Evolutionary conservation across 2,113 vertebrate species (phyloP).

Genomic region (Epinephelus moara): DNA sequence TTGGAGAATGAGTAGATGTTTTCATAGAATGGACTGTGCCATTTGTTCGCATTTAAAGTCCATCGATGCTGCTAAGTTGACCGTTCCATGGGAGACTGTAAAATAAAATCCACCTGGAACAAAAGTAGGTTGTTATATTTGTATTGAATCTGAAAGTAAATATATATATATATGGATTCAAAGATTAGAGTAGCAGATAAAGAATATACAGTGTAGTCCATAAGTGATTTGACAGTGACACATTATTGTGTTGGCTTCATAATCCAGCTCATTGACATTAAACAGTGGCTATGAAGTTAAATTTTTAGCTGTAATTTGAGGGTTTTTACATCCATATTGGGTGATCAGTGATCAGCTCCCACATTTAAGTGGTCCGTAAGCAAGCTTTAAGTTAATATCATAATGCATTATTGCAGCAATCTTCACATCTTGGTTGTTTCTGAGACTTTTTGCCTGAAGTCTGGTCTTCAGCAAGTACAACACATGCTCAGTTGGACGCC

Average conservation of each 20-base stretch:
- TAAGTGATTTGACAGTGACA: constrained; percentile 35
- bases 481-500: background rate
- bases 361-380: background rate
- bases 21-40: constrained; percentile 44
- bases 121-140: constrained; percentile 27
- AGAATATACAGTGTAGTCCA: constrained; percentile 12
- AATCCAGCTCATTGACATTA: constrained; percentile 17
- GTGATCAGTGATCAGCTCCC: background rate
- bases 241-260: constrained; percentile 12
- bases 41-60: constrained; percentile 54
- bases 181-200: constrained; percentile 38
- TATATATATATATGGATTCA: constrained; percentile 11
- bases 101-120: constrained; percentile 25
- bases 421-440: constrained; percentile 3
- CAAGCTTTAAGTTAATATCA: too few relatives aligned
- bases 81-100: constrained; percentile 33
- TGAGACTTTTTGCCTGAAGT: background rate
- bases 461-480: background rate
- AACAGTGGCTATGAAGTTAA: background rate
- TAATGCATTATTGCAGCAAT: background rate
- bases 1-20: constrained; percentile 36
- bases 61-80: constrained; percentile 71
- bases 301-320: background rate
- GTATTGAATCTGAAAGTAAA: constrained; percentile 33
- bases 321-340: background rate